These are phyloP conservation scores for Drosophila rubida DNA, from an alignment of 2,888 invertebrate species.

Conservation along the genomic window DNA sequence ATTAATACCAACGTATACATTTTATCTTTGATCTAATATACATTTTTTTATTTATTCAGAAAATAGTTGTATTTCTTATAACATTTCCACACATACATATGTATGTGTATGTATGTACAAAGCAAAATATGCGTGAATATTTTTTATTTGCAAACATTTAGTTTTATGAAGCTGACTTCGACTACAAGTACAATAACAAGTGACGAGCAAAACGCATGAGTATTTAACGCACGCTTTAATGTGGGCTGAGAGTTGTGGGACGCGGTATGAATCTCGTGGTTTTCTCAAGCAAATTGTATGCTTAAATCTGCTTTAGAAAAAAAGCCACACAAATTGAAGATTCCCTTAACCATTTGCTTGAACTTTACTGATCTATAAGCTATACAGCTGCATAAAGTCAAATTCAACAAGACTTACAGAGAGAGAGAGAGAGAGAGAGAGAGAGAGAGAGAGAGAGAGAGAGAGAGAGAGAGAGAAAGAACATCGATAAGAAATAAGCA, in stretches of 20 bases:
- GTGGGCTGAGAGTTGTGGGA: slow-evolving; percentile 17
- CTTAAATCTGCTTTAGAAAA: slow-evolving; percentile 29
- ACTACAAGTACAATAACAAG: slow-evolving; percentile 45
- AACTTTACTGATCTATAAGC: background rate
- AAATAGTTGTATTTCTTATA: slow-evolving; percentile 57
- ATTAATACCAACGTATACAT: too few species aligned
- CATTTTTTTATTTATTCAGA: slow-evolving; percentile 33
- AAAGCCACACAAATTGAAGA: slow-evolving; percentile 49
- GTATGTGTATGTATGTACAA: slow-evolving; percentile 35
- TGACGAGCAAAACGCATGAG: slow-evolving; percentile 45
- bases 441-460: background rate
- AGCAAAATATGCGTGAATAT: too few species aligned
- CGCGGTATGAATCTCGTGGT: too few species aligned
- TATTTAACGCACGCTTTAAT: too few species aligned
- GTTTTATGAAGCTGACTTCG: slow-evolving; percentile 40
- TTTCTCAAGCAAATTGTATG: slow-evolving; percentile 31
- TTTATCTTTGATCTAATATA: too few species aligned
- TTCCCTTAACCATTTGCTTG: slow-evolving; percentile 30
- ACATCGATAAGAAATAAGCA: slow-evolving; percentile 58
- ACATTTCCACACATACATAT: slow-evolving; percentile 33
- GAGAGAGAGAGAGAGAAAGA: too few species aligned
- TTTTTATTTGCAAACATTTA: slow-evolving; percentile 56
- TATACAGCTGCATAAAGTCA: background rate
- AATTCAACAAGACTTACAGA: background rate
- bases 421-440: background rate